A percentile compares a stretch with the other conserved stretches of the same genome.
Conservation (phyloP, 2,888 invertebrate species). For the Andrena praecox region DNA sequence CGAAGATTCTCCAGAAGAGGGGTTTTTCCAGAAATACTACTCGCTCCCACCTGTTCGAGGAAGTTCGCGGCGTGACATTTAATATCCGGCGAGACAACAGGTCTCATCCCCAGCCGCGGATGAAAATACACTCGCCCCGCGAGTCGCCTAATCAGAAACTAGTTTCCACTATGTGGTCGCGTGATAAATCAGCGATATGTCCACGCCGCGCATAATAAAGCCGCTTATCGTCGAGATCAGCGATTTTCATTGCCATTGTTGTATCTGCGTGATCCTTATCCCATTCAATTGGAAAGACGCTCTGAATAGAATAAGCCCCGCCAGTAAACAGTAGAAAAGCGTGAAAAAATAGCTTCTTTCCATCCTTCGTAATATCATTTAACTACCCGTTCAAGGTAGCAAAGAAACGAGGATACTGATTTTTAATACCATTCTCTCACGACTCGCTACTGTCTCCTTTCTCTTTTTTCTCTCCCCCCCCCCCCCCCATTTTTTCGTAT, state of each 20-base stretch:
- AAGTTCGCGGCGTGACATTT: not conserved
- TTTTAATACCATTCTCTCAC: not conserved
- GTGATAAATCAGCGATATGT: constrained; percentile 39
- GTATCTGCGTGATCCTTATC: not conserved
- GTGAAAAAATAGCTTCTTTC: constrained; percentile 3
- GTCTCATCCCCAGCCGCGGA: constrained; percentile 18
- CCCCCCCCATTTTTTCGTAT: not conserved
- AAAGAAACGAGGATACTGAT: not conserved
- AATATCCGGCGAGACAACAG: constrained; percentile 1
- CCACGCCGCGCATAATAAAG: constrained; percentile 11
- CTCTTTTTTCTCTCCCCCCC: not conserved
- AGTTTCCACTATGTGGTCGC: constrained; percentile 19
- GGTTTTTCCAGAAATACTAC: not conserved
- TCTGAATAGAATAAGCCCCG: not conserved
- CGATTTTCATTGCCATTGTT: constrained; percentile 41
- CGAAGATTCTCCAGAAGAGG: too few species aligned
- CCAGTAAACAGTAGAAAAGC: not conserved
- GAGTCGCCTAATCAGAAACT: constrained; percentile 34
- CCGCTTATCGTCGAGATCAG: constrained; percentile 19
- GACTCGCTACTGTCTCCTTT: not conserved
- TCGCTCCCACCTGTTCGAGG: not conserved
- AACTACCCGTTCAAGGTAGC: not conserved
- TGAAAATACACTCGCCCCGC: constrained; percentile 8
- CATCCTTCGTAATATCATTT: not conserved
- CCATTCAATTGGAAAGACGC: not conserved